These are phyloP conservation scores for Actinemys pallida DNA, from an alignment of 2,113 vertebrate genomes.

Conservation along the genomic window DNA sequence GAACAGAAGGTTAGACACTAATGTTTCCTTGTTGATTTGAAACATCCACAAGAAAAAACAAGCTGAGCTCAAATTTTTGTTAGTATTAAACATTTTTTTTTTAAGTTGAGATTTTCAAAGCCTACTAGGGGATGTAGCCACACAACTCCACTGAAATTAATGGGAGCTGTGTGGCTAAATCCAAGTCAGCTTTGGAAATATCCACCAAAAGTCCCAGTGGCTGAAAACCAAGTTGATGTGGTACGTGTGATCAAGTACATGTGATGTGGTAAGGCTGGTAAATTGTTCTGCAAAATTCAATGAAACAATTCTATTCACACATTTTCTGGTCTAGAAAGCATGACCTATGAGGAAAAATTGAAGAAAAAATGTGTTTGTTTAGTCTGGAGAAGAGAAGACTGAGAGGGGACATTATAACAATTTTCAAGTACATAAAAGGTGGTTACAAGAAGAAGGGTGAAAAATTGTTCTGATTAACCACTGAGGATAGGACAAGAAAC, in stretches of 20 bases:
- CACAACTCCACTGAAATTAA: not conserved
- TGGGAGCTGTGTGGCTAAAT: not conserved
- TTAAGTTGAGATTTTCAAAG: not conserved
- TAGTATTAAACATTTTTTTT: not conserved
- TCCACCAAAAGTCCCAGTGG: not conserved
- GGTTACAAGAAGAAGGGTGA: not conserved
- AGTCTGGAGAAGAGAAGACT: not conserved
- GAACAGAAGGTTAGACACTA: slow-evolving; percentile 6
- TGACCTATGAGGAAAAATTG: not conserved
- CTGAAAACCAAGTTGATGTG: not conserved
- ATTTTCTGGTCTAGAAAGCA: slow-evolving; percentile 35
- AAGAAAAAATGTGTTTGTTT: not conserved
- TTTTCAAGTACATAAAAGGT: not conserved
- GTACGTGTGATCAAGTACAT: not conserved
- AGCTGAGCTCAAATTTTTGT: not conserved
- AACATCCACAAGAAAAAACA: not conserved
- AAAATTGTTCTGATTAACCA: not conserved
- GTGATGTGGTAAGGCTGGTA: not conserved
- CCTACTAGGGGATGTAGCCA: not conserved
- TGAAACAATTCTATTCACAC: not conserved
- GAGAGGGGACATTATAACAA: not conserved
- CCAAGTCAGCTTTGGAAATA: not conserved
- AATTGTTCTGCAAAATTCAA: not conserved
- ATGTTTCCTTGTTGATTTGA: not conserved
- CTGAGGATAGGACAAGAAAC: not conserved